Base-by-base conservation (phyloP, 2,888 invertebrate species). In the Alentia gelatinosa region DNA sequence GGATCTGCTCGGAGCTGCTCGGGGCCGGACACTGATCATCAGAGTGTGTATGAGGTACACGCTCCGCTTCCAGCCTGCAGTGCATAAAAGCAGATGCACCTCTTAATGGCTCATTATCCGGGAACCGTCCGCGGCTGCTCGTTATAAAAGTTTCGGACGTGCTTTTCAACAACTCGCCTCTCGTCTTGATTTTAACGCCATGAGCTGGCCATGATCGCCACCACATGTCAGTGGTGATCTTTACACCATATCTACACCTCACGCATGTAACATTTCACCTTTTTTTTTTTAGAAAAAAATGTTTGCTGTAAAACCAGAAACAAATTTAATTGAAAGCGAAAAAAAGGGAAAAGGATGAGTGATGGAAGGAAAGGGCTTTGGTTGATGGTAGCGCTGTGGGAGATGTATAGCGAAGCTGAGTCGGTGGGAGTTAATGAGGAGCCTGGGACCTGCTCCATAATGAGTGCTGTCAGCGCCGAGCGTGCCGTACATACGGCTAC, bases 111-210 rank as follows among this genome's bases (percentile, higher is more conserved):
- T 79, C 79, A 79, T 79, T 79, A 79, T 79, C 26, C 37, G 5
- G 79, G 15, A 19, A 5, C 39, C 79, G 23, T 35, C 5, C 79
- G 15, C 19, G 15, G n/a, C 26, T 19, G 79, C 79, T 79, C 79
- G 39, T 79, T 79, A 79, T 79, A 79, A 39, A 79, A 39, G 35
- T 79, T 79, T 39, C 79, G 79, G 79, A 79, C 79, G 79, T 79
- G 39, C 39, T 39, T 79, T 79, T 37, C 79, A 37, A 79, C 79
- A 7, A 5, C 37, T 39, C 23, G 12, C 37, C 79, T 79, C 79
- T 68, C 47, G 47, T 47, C 63, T 79, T 79, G 35, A 79, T 39
- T 79, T 79, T 79, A 15, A 37, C 5, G 1, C 39, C 33, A 26
- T 30, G 23, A 39, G 12, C 23, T 39, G 7, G 79, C 79, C 79